Evolutionary conservation across 2,888 invertebrate genomes (phyloP), one percentile per base, ranked within the genome.

Genomic region (Oxycera nigricornis): DNA sequence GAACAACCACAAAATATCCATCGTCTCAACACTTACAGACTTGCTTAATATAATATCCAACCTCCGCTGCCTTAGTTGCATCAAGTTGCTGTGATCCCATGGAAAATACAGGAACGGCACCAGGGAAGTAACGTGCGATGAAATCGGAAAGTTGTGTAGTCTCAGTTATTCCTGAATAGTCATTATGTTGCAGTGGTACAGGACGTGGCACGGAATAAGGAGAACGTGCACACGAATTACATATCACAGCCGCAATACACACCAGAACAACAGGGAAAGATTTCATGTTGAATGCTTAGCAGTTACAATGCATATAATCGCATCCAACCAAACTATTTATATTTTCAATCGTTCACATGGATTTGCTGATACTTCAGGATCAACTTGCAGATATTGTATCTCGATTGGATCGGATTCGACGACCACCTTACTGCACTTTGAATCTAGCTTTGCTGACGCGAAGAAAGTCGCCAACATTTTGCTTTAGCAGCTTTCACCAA

Each of bases 1-100:
- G 3, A 2, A 22, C 20, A 11, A 3, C 24, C 3, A 20, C 11
- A 22, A 3, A 4, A 2, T 24, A 55, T 3, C n/a, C n/a, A n/a
- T n/a, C n/a, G n/a, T n/a, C n/a, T n/a, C n/a, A n/a, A 62, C 39
- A 62, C 62, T 62, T 30, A 62, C 62, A 62, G 22, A 62, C 62
- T 62, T n/a, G n/a, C n/a, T n/a, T n/a, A n/a, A n/a, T n/a, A n/a
- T n/a, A n/a, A n/a, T n/a, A n/a, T n/a, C n/a, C n/a, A n/a, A n/a
- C n/a, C n/a, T n/a, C n/a, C n/a, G n/a, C n/a, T n/a, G n/a, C n/a
- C n/a, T n/a, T 31, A 17, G 62, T 67, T 22, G 46, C 50, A 26
- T n/a, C 17, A 9, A 73, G 65, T 2, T 17, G 6, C 11, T 67
- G 41, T 26, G 14, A 22, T 0, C 22, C 6, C 46, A 46, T 46